phyloP scores from a whole-genome alignment of 2,113 vertebrate species.

The Theropithecus gelada region DNA sequence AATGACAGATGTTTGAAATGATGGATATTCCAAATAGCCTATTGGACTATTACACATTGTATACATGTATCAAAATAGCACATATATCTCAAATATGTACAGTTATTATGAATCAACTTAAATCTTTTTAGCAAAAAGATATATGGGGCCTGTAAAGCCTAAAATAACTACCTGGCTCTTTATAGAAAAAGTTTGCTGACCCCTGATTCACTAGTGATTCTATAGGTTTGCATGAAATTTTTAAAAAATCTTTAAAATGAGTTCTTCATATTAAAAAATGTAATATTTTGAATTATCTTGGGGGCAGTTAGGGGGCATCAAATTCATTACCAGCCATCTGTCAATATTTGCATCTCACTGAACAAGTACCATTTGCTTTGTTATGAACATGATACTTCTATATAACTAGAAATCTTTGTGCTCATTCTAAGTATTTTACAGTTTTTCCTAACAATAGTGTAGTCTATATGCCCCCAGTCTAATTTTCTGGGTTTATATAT shows the following conservation, averaged over 20 bases:
- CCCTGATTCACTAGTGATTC: too few species aligned
- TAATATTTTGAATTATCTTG: background rate
- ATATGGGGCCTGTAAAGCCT: background rate
- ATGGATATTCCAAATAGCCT: background rate
- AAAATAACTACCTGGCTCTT: background rate
- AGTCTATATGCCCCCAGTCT: background rate
- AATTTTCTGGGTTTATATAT: background rate
- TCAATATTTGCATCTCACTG: background rate
- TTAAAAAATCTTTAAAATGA: background rate
- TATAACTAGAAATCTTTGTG: background rate
- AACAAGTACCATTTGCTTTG: background rate
- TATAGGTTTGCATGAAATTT: background rate
- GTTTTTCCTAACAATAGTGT: background rate
- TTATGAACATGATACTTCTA: background rate
- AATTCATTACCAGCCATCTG: background rate
- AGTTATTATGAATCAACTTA: background rate
- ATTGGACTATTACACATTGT: background rate
- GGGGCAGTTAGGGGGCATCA: rapidly evolving
- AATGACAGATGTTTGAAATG: background rate
- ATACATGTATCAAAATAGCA: background rate
- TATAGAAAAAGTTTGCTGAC: background rate
- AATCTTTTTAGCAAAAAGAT: background rate
- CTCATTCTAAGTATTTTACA: background rate
- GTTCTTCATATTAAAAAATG: background rate
- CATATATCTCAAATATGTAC: background rate